Evolutionary conservation across 1,140 invertebrate species (phyloP), one percentile per base, ranked within the genome.

Genomic region (Muscidifurax raptorellus): DNA sequence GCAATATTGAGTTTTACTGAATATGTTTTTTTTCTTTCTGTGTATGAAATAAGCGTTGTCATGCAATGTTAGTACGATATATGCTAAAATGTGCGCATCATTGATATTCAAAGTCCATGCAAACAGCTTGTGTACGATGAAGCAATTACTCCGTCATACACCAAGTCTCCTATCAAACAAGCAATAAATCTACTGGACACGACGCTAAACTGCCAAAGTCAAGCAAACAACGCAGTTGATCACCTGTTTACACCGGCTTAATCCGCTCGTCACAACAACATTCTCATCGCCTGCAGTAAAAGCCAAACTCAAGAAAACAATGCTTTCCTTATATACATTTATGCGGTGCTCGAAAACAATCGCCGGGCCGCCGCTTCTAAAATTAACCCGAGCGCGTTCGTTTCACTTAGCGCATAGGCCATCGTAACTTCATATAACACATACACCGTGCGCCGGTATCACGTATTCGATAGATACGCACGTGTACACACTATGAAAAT

Each of bases 351-450:
- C 15, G 67, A 32, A 72, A 81, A 52, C 66, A 52, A 72, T 44
- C 15, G 27, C 27, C 10, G 30, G 10, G 52, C 18, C 15, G 18
- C 9, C 12, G 36, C 36, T 6, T 0, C 79, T 81, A 81, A 72
- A 72, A 72, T 72, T 81, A 81, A 32, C 40, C n/a, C 27, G 15
- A 72, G 9, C 13, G 32, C 44, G 18, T 71, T 81, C 52, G 79
- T 72, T 72, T 72, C 28, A 72, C 40, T 81, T 72, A 52, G 32
- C 44, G 25, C 36, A 13, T 28, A 22, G n/a, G 52, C 52, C 32
- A 18, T 52, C 67, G 71, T 72, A 72, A 81, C 28, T 81, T 59
- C 40, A 44, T 32, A 32, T 59, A 59, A 59, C 22, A 0, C 52
- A 18, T n/a, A 59, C 15, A n/a, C 18, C 52, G n/a, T n/a, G n/a